Base-by-base conservation (phyloP, 2,113 vertebrate species). In the Corydoras sp. region DNA sequence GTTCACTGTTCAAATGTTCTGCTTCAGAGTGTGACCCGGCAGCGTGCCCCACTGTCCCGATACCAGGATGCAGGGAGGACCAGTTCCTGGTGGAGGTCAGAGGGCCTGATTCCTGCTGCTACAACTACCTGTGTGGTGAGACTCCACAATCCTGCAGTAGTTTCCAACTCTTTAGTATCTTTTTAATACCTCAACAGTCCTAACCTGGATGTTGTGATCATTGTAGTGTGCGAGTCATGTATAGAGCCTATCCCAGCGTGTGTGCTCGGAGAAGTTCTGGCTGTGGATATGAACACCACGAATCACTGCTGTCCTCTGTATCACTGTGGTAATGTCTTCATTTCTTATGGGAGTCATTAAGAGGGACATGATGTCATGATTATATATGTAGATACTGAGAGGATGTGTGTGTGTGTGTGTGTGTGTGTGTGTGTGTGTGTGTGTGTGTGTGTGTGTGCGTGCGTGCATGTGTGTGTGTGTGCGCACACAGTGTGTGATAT, bases 11-110 rank as follows among this genome's bases (percentile, higher is more conserved):
- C 4, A 43, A 71, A 68, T 79, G 50, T 12, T 79, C 54, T 67
- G 76, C 73, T 77, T 72, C 82, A 99, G 97, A 95, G 81, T 99
- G 97, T 86, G 92, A 99, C 80, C 88, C 87, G 64, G 82, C 87
- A 76, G 88, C 88, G 12, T 99, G 97, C 64, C 91, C 91, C 35
- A 86, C 80, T 74, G 79, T 87, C 77, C 86, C 89, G 64, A 81
- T 79, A 18, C 88, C 90, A 0, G 83, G 86, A 62, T 99, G 97
- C 84, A 91, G 91, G 86, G 93, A 94, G 79, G 97, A 98, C 77
- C 95, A 99, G 77, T 96, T 98, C 81, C 81, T 93, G 73, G 91
- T 98, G 66, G 91, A 97, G 78, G 91, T 93, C 79, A 92, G 91
- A 82, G 88, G 90, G 3, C 90, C 89, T 12, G 92, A 90, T 54